Base-by-base conservation (phyloP, 2,888 invertebrate genomes). In the Apotomis turbidana region DNA sequence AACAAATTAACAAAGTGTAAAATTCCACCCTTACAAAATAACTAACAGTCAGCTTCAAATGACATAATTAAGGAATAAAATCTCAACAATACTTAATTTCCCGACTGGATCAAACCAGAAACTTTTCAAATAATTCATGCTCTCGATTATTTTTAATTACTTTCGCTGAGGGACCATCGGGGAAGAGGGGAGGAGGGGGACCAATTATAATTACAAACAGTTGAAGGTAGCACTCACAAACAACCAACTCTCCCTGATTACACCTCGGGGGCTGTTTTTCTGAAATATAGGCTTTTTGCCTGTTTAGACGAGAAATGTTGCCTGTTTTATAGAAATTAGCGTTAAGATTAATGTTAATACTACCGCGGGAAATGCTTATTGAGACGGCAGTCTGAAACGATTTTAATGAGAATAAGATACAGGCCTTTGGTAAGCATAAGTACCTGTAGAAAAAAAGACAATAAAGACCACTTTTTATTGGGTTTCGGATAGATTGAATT, bases 131-230 rank as follows among this genome's bases (percentile, higher is more conserved):
- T 73, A 66, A 74, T 76, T 73, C 68, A 63, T 52, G 59, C 69
- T 63, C 66, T 51, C 70, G 75, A 80, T 82, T 81, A 80, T 80
- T 81, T 82, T 81, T 85, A 85, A 85, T 85, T 81, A 81, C 79
- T 78, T 73, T 69, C 66, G 71, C 70, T 74, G 64, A 36, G 58
- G 41, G 12, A 44, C 57, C 6, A 52, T 6, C 6, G 41, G 59
- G 13, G 61, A 10, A 12, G n/a, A 10, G 49, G 52, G n/a, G 44
- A 15, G 9, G 52, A 38, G 41, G 9, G 57, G 61, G 57, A 60
- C 69, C 82, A 80, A 79, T 82, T 79, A 79, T 76, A 73, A 77
- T 77, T 76, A 72, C 61, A 75, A 71, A 75, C 77, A 78, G 78
- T 80, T 61, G 51, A 60, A 69, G 68, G 71, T 62, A 61, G 49